Base-by-base conservation (phyloP, 2,888 invertebrate genomes). In the Leptinotarsa tumamoca region DNA sequence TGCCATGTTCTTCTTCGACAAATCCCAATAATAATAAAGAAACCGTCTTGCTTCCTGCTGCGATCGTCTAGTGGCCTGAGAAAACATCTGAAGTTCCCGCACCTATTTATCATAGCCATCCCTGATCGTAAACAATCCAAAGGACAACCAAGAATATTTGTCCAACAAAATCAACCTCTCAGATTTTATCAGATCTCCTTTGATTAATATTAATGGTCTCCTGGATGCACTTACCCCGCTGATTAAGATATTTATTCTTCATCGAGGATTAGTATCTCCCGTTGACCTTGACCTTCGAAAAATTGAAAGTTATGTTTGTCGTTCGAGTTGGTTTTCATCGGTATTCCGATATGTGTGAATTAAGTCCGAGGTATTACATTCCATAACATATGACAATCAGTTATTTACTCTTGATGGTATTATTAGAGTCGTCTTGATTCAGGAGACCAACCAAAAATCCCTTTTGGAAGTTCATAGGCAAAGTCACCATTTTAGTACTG, bases 21-120 rank as follows among this genome's bases (percentile, higher is more conserved):
- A 82, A 82, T 82, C 80, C 82, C 82, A 82, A 83, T 83, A 83
- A 83, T 83, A 83, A 83, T 83, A 82, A 83, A 83, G 83, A 82
- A 83, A 81, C 81, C 81, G 80, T 80, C 80, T 82, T 80, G 68
- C 79, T 77, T 78, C 82, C 81, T 77, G 83, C 79, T 68, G 83
- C 74, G 83, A 80, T 76, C 82, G 80, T 83, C 83, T 83, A 82
- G 80, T 75, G 81, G 81, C 82, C 80, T 82, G 83, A 82, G 82
- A 83, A 79, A 82, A 82, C 75, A 79, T 79, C 79, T 78, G 78
- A 79, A 75, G 73, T 76, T 69, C 76, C 76, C 79, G 79, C 80
- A 75, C 76, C 77, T 76, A 82, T 82, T 81, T 79, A 81, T 82
- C 82, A 82, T 82, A 81, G 80, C 80, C 80, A 78, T 80, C 80